Evolutionary conservation across 2,113 vertebrate genomes (phyloP), one percentile per base, ranked within the genome.

Genomic region (Brachypodius melanocephalos): DNA sequence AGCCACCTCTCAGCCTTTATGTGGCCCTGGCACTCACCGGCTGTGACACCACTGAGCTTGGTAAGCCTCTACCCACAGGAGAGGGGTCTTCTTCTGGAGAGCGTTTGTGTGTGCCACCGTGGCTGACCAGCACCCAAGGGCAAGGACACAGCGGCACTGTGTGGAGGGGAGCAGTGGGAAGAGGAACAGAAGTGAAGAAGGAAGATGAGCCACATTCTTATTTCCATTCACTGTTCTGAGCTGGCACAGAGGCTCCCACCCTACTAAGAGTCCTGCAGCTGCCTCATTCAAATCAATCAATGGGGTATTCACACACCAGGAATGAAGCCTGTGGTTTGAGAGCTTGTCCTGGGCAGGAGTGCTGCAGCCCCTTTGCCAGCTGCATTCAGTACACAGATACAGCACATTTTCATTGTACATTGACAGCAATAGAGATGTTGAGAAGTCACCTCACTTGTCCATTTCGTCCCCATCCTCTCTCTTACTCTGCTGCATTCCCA

Each of bases 251-350:
- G 17, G 28, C 19, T 89, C 31, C 16, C 31, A 67, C 17, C 8
- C 49, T 72, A 32, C 34, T 43, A 43, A 15, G 38, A 72, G 31
- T 73, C 72, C 57, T 54, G 26, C 51, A 74, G 55, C 61, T 89
- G 72, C 71, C 51, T 89, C 2, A 0, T 61, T 80, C 57, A 78
- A 81, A 68, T 45, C 31, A 57, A 9, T 38, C n/a, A 31, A 2
- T 0, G 0, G 46, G 34, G 16, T 24, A 46, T 43, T 71, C 1
- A 3, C 25, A 22, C 8, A 40, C 17, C 10, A 32, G 57, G 26
- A 81, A 69, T 15, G 42, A 69, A 80, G 21, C 7, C 42, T 61
- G 45, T 31, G 10, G 52, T 65, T 65, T 31, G 19, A 84, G 31
- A 10, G 38, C 32, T 74, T 32, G 5, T 54, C 32, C 14, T 62